A percentile compares a stretch with the other conserved stretches of the same genome.
phyloP scores from a whole-genome alignment of 2,113 vertebrate species.

The Sminthopsis crassicaudata region DNA sequence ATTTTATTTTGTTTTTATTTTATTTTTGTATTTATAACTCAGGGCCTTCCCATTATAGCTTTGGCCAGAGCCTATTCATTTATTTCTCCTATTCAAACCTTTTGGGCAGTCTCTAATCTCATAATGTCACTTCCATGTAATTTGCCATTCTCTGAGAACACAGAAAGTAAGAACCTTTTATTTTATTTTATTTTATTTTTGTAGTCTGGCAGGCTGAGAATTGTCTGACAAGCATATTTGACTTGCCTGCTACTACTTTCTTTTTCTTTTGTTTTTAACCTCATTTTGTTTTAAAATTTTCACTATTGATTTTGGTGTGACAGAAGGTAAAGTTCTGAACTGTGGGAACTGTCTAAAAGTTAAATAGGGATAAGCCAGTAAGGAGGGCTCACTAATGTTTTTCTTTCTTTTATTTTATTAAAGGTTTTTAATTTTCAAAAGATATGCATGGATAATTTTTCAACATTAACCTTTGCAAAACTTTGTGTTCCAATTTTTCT shows the following conservation, averaged over 20 bases:
- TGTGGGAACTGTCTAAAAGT: neutral
- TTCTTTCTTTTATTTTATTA: neutral
- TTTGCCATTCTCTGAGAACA: neutral
- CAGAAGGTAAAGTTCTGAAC: neutral
- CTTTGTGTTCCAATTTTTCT: too few relatives aligned
- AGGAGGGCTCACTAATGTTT: neutral
- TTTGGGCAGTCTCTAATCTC: neutral
- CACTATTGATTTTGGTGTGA: neutral
- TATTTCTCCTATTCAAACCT: constrained; percentile 21
- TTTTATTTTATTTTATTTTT: neutral
- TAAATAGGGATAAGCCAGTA: neutral
- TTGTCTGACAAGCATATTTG: neutral
- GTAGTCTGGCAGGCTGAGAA: neutral
- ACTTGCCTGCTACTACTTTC: neutral
- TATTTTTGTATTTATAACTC: neutral
- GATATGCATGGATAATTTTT: too few relatives aligned
- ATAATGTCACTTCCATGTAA: neutral
- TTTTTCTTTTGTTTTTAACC: neutral
- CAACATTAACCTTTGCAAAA: too few relatives aligned
- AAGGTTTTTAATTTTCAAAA: too few relatives aligned
- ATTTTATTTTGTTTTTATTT: neutral
- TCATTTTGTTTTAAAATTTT: neutral
- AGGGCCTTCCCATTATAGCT: neutral
- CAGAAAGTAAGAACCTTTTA: neutral
- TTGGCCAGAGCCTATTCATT: constrained; percentile 13